phyloP scores from a whole-genome alignment of 35 echinoderm and acorn worm species.

The Apostichopus californicus region DNA sequence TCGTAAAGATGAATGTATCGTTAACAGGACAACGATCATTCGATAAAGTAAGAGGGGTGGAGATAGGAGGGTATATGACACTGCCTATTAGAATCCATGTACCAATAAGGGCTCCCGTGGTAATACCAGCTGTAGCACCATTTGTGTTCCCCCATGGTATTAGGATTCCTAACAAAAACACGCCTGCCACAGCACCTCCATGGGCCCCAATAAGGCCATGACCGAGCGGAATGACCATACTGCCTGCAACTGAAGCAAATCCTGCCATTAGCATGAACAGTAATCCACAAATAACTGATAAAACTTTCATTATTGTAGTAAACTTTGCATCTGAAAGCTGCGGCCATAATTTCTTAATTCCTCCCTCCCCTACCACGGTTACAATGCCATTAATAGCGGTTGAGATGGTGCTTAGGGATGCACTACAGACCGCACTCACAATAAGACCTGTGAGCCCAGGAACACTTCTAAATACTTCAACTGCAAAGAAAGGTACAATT shows the following conservation, averaged over 20 bases:
- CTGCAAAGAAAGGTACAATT: constrained; percentile 21
- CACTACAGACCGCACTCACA: constrained; percentile 19
- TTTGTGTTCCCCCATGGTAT: constrained; percentile 29
- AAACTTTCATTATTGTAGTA: background rate
- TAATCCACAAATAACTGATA: background rate
- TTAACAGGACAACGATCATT: background rate
- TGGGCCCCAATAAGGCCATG: constrained; percentile 8
- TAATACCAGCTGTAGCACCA: constrained; percentile 15
- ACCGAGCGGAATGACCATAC: background rate
- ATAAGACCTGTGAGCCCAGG: constrained; percentile 21
- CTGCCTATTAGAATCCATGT: background rate
- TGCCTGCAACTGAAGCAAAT: background rate
- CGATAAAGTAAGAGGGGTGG: background rate
- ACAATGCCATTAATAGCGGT: constrained; percentile 18
- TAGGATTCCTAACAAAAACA: background rate
- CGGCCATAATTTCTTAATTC: constrained; percentile 25
- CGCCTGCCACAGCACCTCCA: background rate
- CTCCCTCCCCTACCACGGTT: background rate
- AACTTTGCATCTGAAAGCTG: background rate
- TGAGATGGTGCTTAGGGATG: constrained; percentile 14
- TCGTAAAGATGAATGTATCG: background rate
- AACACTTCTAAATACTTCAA: constrained; percentile 9
- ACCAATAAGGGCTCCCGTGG: background rate
- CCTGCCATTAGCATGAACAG: background rate
- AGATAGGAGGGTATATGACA: background rate